These are phyloP conservation scores for Callipepla californica DNA, from an alignment of 2,113 vertebrate species.

Conservation along the genomic window DNA sequence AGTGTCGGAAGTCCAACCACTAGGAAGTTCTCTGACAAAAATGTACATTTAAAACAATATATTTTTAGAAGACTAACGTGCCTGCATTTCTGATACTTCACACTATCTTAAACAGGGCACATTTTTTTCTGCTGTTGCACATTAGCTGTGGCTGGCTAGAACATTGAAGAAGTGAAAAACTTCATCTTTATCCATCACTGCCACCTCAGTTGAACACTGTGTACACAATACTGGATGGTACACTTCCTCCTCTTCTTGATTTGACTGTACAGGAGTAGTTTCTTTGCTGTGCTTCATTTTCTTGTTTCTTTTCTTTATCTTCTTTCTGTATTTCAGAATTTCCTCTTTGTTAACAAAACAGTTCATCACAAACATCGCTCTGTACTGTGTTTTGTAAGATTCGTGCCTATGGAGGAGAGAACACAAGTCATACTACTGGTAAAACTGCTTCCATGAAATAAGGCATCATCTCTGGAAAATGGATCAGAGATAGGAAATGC, in stretches of 20 bases:
- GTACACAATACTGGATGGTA: conserved; percentile 93
- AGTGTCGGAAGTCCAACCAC: neutral
- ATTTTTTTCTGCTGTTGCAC: neutral
- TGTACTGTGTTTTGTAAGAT: conserved; percentile 93
- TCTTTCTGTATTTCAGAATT: conserved; percentile 86
- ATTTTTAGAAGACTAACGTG: neutral
- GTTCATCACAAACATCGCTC: conserved; percentile 99
- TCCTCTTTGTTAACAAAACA: conserved; percentile 90
- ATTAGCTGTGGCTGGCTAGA: conserved; percentile 91
- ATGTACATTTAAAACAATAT: neutral
- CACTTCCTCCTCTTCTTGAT: conserved; percentile 81
- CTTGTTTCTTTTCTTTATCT: conserved; percentile 75
- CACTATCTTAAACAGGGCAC: neutral
- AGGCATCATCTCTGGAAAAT: neutral
- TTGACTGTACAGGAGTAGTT: neutral
- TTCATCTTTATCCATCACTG: conserved; percentile 94
- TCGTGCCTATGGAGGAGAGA: conserved; percentile 86
- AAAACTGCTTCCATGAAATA: conserved; percentile 24
- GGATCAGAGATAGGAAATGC: neutral
- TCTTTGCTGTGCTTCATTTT: conserved; percentile 70
- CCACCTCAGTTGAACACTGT: conserved; percentile 94
- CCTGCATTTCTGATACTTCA: neutral
- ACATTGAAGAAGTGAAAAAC: conserved; percentile 98
- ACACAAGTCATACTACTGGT: conserved; percentile 17
- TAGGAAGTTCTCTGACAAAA: neutral